Evolutionary conservation across 2,797 vertebrate genomes (phyloP).

Genomic region (Oryzias dopingdopingensis): DNA sequence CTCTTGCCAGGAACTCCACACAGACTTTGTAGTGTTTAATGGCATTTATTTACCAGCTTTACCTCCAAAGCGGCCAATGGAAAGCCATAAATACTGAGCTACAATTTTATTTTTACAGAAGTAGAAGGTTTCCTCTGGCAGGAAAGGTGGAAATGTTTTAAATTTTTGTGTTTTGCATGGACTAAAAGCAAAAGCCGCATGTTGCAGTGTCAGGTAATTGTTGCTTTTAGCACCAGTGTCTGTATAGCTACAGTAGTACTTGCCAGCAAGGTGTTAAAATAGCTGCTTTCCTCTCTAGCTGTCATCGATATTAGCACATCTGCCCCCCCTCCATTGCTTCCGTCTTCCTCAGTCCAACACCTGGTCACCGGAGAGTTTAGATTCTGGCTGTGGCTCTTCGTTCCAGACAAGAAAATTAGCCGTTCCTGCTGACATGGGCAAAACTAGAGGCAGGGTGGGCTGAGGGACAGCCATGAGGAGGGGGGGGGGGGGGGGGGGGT

Average conservation of each 20-base stretch:
- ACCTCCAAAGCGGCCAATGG: not conserved
- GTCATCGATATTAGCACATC: slow-evolving; percentile 24
- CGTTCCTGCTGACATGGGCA: slow-evolving; percentile 71
- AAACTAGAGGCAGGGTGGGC: slow-evolving; percentile 44
- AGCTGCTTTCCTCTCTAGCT: slow-evolving; percentile 30
- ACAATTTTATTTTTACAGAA: too few relatives aligned
- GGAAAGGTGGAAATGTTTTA: not conserved
- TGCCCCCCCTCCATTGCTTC: not conserved
- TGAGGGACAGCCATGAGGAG: slow-evolving; percentile 23
- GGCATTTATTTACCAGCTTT: not conserved
- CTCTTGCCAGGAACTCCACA: slow-evolving; percentile 7
- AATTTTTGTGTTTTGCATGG: slow-evolving; percentile 3
- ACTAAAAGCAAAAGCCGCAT: slow-evolving; percentile 3
- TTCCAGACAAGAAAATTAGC: slow-evolving; percentile 69
- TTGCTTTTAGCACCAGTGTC: slow-evolving; percentile 22
- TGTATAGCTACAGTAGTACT: slow-evolving; percentile 15
- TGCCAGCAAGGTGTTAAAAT: slow-evolving; percentile 35
- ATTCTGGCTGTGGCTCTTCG: slow-evolving; percentile 36
- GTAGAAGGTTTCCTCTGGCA: not conserved
- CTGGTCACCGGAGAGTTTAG: slow-evolving; percentile 39
- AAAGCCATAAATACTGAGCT: too few relatives aligned
- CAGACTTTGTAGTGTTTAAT: slow-evolving; percentile 1
- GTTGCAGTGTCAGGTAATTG: slow-evolving; percentile 23
- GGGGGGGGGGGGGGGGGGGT: slow-evolving; percentile 44
- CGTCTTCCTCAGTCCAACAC: slow-evolving; percentile 30